Conservation (phyloP, 2,888 invertebrate genomes). For the Cosmorhoe ocellata region DNA sequence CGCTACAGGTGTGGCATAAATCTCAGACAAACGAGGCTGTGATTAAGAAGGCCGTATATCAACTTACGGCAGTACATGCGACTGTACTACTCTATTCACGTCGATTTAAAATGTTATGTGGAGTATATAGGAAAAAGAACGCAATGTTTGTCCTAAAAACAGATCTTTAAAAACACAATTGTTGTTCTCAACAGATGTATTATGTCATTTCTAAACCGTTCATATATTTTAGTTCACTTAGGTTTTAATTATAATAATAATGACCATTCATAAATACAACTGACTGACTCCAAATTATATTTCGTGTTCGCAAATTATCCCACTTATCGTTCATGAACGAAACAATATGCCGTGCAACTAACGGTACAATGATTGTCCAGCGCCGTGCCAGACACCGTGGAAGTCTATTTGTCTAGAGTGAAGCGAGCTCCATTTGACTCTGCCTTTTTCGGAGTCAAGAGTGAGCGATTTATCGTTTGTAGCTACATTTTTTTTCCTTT, state of each 20-base stretch:
- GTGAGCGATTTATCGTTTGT: conserved; percentile 62
- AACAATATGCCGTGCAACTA: conserved; percentile 49
- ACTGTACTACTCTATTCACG: conserved; percentile 52
- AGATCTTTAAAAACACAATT: too few relatives aligned
- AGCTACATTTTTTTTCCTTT: conserved; percentile 53
- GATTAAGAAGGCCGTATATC: conserved; percentile 75
- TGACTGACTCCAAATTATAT: conserved; percentile 47
- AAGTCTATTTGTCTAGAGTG: conserved; percentile 54
- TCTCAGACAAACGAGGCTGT: conserved; percentile 67
- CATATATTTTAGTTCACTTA: too few relatives aligned
- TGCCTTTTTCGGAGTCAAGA: conserved; percentile 51
- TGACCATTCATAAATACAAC: conserved; percentile 16
- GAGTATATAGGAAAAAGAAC: neutral
- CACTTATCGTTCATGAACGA: conserved; percentile 46
- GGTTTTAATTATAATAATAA: too few relatives aligned
- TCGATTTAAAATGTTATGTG: conserved; percentile 38
- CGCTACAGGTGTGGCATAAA: conserved; percentile 77
- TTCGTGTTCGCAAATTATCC: conserved; percentile 43
- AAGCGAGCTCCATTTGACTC: conserved; percentile 45
- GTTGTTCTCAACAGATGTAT: too few relatives aligned
- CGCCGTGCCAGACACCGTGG: conserved; percentile 43
- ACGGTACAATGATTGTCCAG: conserved; percentile 55
- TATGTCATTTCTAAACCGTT: too few relatives aligned
- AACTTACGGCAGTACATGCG: conserved; percentile 65
- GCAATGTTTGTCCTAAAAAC: too few relatives aligned